Base-by-base conservation (phyloP, 2,797 vertebrate species). In the Anniella stebbinsi region DNA sequence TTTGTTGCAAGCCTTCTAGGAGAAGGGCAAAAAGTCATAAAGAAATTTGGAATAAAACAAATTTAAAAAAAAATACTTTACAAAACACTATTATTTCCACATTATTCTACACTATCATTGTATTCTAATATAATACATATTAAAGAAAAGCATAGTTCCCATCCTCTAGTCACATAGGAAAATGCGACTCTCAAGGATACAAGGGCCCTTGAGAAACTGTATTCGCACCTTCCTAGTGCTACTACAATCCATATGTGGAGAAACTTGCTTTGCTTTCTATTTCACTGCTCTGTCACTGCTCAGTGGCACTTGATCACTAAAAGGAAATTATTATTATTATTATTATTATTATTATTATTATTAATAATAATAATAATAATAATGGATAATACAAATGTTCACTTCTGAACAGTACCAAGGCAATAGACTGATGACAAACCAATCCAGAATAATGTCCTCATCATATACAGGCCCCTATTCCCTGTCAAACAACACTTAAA, bases 221-320 rank as follows among this genome's bases (percentile, higher is more conserved):
- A 95, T 95, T 94, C 93, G 85, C 94, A 95, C 92, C 94, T 95
- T 91, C 89, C 90, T 95, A 90, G 92, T 94, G 88, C 91, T 95
- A 89, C 90, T 91, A 86, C 92, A 93, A 95, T 93, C 95, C 93
- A 96, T 95, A 95, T 96, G 95, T 96, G 92, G 36, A 12, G 94
- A 96, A 97, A 96, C 93, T 51, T 73, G 90, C 93, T 90, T 93
- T 60, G 36, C 82, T 93, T 91, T 94, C 93, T 92, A 3, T 82
- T 66, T 93, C 89, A 82, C 91, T 94, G 93, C 91, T 82, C 94
- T 95, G 80, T 92, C 91, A 93, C 86, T 82, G 80, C 91, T 95
- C 89, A 87, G 67, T 93, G 85, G 91, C 92, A 85, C 66, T 91
- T 80, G 84, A 93, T 92, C 91, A 90, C 73, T 41, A 23, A 21